These are phyloP conservation scores for Oreortyx pictus DNA, from an alignment of 2,797 vertebrate genomes.

Conservation along the genomic window DNA sequence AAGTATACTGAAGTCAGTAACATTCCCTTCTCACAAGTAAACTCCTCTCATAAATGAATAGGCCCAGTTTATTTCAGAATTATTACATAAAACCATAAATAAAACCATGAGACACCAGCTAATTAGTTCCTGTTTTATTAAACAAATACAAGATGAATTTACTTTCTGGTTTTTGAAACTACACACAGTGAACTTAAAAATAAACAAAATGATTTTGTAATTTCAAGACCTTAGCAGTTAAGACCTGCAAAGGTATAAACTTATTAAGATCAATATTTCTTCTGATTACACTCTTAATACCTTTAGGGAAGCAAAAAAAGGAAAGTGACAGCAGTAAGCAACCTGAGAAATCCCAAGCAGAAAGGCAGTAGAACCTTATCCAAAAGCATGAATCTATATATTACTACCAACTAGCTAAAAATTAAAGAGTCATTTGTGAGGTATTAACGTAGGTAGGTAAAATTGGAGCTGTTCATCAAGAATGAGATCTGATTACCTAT, in stretches of 20 bases:
- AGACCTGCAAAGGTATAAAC: background rate
- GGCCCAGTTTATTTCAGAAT: background rate
- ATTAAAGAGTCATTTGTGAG: slow-evolving; percentile 17
- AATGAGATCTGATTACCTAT: slow-evolving; percentile 52
- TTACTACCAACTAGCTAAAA: slow-evolving; percentile 8
- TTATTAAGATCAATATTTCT: background rate
- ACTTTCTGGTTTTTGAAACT: background rate
- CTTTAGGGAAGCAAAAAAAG: background rate
- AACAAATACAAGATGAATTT: background rate
- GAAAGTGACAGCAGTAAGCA: background rate
- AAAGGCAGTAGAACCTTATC: background rate
- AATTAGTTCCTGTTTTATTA: background rate
- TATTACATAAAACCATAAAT: background rate
- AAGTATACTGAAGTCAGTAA: background rate
- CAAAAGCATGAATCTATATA: background rate
- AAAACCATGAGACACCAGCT: background rate
- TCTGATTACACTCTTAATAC: background rate
- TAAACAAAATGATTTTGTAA: background rate
- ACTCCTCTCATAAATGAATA: background rate
- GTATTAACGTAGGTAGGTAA: slow-evolving; percentile 16
- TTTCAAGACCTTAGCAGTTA: background rate
- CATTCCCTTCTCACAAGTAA: background rate
- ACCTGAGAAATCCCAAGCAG: background rate
- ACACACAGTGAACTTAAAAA: background rate
- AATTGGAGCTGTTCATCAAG: slow-evolving; percentile 32